Evolutionary conservation across 2,113 vertebrate genomes (phyloP).

Genomic region (Paratilapia polleni): DNA sequence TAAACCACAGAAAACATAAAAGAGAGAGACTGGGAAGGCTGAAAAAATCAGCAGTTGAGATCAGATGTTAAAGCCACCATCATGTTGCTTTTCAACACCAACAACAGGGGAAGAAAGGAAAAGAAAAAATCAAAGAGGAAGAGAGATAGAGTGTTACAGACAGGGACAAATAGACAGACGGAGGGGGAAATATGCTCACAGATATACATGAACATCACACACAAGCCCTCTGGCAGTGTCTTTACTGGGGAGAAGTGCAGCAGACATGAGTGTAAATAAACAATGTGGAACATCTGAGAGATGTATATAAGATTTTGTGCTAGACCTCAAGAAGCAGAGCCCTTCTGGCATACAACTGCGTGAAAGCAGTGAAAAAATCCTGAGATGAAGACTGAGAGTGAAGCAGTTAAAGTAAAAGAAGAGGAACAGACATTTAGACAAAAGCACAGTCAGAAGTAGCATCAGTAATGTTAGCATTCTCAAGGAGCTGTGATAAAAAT

Average conservation of each 20-base stretch:
- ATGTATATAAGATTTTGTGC: conserved; percentile 29
- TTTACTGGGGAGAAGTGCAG: conserved; percentile 15
- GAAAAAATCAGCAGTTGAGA: neutral
- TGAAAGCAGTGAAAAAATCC: neutral
- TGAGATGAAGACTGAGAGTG: neutral
- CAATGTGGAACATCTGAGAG: conserved; percentile 60
- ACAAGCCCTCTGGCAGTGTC: conserved; percentile 27
- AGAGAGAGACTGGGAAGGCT: neutral
- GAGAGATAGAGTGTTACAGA: neutral
- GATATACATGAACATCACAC: conserved; percentile 46
- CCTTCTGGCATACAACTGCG: neutral
- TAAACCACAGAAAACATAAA: conserved; percentile 2
- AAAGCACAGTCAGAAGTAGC: neutral
- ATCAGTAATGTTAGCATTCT: neutral
- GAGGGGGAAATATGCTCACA: conserved; percentile 24
- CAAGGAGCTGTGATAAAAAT: neutral
- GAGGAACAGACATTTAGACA: neutral
- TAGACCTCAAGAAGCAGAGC: conserved; percentile 14
- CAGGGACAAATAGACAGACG: neutral
- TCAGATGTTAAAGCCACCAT: neutral
- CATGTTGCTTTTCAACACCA: neutral
- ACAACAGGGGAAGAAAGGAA: conserved; percentile 4
- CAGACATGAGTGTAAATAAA: conserved; percentile 59
- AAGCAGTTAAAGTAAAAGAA: neutral
- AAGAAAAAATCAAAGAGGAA: neutral